These are phyloP conservation scores for Drosophila kambysellisi DNA, from an alignment of 2,888 invertebrate species.

Conservation along the genomic window DNA sequence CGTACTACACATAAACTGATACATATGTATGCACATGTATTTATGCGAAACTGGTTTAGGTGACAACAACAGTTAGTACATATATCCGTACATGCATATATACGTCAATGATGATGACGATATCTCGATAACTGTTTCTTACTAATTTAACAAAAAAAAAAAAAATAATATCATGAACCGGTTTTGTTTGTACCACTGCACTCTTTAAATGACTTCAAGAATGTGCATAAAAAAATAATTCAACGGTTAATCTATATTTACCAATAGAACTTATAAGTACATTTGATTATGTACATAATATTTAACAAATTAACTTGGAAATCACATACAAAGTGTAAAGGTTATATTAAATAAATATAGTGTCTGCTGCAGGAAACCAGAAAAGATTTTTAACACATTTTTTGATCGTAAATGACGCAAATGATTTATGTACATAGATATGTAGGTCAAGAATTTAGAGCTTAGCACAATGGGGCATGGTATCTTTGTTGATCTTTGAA, in stretches of 20 bases:
- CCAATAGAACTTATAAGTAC: neutral
- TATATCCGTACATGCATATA: neutral
- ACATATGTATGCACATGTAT: neutral
- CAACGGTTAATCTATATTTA: neutral
- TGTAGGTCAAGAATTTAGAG: constrained; percentile 1
- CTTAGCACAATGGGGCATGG: constrained; percentile 3
- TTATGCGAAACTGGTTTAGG: constrained; percentile 38
- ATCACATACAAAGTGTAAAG: neutral
- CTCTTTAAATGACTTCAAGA: neutral
- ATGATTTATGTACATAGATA: neutral
- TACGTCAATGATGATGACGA: constrained; percentile 12
- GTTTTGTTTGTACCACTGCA: constrained; percentile 34
- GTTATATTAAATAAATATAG: neutral
- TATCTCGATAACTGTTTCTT: constrained; percentile 20
- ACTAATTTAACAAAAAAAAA: constrained; percentile 8
- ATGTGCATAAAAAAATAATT: neutral
- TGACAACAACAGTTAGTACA: constrained; percentile 5
- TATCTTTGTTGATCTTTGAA: constrained; percentile 11
- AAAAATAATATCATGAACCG: constrained; percentile 40
- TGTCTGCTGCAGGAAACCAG: neutral
- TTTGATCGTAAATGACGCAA: neutral
- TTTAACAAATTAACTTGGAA: neutral
- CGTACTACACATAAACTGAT: constrained; percentile 5
- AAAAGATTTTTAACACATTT: neutral
- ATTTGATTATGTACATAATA: neutral